Evolutionary conservation across 2,113 vertebrate species (phyloP).

Genomic region (Tragulus kanchil): DNA sequence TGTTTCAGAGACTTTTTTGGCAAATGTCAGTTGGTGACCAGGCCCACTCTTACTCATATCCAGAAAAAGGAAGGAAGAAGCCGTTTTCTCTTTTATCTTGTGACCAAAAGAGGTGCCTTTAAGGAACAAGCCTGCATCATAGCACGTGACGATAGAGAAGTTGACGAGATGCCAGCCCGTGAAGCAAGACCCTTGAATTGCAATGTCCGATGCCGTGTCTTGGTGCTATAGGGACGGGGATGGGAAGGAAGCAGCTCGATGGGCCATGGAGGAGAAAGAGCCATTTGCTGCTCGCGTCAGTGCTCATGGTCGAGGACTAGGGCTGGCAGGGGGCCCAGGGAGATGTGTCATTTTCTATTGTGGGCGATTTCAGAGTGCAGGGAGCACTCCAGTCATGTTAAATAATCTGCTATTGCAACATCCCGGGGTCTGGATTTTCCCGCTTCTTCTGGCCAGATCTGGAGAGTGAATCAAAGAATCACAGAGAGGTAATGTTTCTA

Average conservation of each 20-base stretch:
- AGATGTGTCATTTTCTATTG: conserved; percentile 2
- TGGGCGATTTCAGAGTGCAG: neutral
- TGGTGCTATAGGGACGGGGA: accelerated
- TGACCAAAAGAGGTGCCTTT: conserved; percentile 11
- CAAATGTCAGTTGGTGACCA: neutral
- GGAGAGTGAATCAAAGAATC: neutral
- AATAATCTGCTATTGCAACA: conserved; percentile 37
- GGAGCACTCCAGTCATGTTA: neutral
- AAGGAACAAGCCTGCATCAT: neutral
- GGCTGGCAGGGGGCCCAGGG: neutral
- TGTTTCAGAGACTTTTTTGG: neutral
- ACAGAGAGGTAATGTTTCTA: neutral
- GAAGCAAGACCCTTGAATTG: neutral
- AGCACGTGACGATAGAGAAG: neutral
- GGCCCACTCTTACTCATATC: conserved; percentile 56
- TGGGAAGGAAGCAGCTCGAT: neutral
- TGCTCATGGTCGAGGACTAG: neutral
- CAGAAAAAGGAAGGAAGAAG: conserved; percentile 65
- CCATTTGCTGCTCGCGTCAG: neutral
- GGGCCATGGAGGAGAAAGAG: neutral
- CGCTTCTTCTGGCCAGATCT: neutral
- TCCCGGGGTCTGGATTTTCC: conserved; percentile 13
- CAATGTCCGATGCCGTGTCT: accelerated
- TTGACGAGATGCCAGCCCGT: neutral
- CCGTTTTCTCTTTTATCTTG: conserved; percentile 62